Percentiles rank a stretch among this genome's conserved stretches.
These are phyloP conservation scores for Lepisosteus oculatus DNA, from an alignment of 2,113 vertebrate genomes.

Conservation along the genomic window DNA sequence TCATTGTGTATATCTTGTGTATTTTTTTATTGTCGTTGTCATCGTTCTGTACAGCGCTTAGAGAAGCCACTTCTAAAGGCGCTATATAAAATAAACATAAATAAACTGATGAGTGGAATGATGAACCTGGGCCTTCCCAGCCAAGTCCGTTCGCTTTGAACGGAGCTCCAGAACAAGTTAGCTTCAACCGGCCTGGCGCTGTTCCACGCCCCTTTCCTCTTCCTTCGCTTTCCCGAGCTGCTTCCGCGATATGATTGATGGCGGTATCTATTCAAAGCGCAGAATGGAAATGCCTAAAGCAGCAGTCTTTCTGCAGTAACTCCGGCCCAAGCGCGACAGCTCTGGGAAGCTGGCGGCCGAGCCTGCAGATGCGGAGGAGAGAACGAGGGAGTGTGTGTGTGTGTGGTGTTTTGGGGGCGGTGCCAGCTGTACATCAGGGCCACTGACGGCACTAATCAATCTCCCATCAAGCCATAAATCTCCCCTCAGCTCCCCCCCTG, in stretches of 20 bases:
- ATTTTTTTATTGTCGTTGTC: too few relatives aligned
- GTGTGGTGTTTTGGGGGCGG: conserved; percentile 44
- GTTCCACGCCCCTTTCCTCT: too few relatives aligned
- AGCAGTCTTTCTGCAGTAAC: conserved; percentile 57
- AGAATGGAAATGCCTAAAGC: conserved; percentile 43
- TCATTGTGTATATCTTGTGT: too few relatives aligned
- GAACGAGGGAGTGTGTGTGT: conserved; percentile 34
- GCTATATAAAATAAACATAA: too few relatives aligned
- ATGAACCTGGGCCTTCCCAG: too few relatives aligned
- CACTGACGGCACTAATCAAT: conserved; percentile 72
- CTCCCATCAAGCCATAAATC: conserved; percentile 70
- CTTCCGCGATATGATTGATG: conserved; percentile 58
- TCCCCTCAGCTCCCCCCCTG: conserved; percentile 46
- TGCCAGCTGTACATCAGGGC: conserved; percentile 69
- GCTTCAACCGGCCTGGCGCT: too few relatives aligned
- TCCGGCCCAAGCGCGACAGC: conserved; percentile 53
- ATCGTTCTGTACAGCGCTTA: too few relatives aligned
- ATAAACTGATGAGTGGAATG: too few relatives aligned
- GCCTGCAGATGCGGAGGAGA: not conserved
- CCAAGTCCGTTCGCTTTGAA: too few relatives aligned
- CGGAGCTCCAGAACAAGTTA: too few relatives aligned
- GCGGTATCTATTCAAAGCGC: conserved; percentile 58
- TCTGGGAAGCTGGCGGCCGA: conserved; percentile 52
- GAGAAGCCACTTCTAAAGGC: too few relatives aligned
- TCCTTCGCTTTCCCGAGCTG: conserved; percentile 45